Evolutionary conservation across 2,113 vertebrate genomes (phyloP), one percentile per base, ranked within the genome.

Genomic region (Dicerorhinus sumatrensis): DNA sequence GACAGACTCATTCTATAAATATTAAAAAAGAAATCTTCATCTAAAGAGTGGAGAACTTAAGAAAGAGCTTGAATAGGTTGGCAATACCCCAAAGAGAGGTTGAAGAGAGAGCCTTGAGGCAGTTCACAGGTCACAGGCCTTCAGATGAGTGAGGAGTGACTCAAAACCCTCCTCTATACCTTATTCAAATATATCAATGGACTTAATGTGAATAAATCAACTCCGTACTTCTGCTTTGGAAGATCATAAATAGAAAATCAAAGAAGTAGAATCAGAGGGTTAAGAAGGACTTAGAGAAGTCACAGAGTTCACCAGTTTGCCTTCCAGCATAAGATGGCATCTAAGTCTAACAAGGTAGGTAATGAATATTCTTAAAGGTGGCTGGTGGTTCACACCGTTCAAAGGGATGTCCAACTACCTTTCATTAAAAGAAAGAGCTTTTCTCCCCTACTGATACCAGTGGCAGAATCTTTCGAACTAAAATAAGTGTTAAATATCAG

Each of bases 231-330:
- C 65, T 97, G 75, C 36, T 36, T 23, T 94, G 36, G 39, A 94
- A 96, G 94, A 97, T 96, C 97, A 97, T 96, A 98, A 96, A 97
- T 86, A 96, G 94, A 82, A 94, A 97, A 98, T 97, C 97, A 98
- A 98, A 98, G 94, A 69, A 65, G 23, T 85, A 89, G 93, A 97
- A 96, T 96, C 97, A 97, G 88, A 97, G 62, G 70, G 48, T 65
- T 96, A 79, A 77, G 84, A 95, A 81, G 36, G 62, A 91, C 72
- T 85, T 84, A 73, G 60, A 88, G 89, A 96, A 96, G 97, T 89
- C 96, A 96, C 60, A 58, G 84, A 94, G 94, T 97, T 97, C 96
- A 97, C 72, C n/a, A 46, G 42, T 96, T 96, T 97, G 95, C 96
- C 96, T 97, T 33, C 87, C 81, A 98, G 98, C 96, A 14, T 33